phyloP scores from a whole-genome alignment of 2,888 invertebrate genomes.

The Drosophila anomalipes region DNA sequence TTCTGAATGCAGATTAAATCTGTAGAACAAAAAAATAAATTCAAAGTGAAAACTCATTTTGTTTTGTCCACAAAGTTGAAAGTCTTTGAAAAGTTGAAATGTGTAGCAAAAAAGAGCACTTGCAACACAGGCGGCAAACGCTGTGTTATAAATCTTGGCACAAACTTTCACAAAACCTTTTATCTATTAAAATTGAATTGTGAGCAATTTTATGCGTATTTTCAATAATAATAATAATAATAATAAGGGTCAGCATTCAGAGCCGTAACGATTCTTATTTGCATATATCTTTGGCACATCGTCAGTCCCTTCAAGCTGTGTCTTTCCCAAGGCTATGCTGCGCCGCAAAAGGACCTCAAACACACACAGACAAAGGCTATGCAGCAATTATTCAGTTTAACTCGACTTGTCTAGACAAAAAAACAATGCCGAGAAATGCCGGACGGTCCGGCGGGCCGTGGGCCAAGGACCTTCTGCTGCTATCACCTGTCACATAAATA shows the following conservation, averaged over 20 bases:
- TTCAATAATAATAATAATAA: background rate
- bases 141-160: background rate
- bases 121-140: background rate
- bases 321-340: background rate
- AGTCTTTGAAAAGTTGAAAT: background rate
- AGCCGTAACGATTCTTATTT: slow-evolving; percentile 2
- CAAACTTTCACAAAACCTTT: background rate
- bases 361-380: background rate
- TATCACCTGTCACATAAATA: slow-evolving; percentile 82
- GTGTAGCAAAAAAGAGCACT: background rate
- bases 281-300: slow-evolving; percentile 10
- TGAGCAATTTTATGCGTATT: slow-evolving; percentile 5
- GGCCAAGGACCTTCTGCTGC: slow-evolving; percentile 56
- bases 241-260: background rate
- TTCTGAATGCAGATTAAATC: background rate
- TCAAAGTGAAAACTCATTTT: background rate
- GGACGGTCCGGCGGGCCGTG: slow-evolving; percentile 29
- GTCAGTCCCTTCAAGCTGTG: background rate
- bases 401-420: slow-evolving; percentile 40
- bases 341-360: background rate
- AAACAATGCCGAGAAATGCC: slow-evolving; percentile 1
- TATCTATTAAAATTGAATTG: slow-evolving; percentile 11
- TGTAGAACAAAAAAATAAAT: background rate
- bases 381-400: slow-evolving; percentile 44
- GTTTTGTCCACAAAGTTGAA: background rate